These are phyloP conservation scores for Pycnomerus fuliginosus DNA, from an alignment of 2,888 invertebrate genomes.

Conservation along the genomic window DNA sequence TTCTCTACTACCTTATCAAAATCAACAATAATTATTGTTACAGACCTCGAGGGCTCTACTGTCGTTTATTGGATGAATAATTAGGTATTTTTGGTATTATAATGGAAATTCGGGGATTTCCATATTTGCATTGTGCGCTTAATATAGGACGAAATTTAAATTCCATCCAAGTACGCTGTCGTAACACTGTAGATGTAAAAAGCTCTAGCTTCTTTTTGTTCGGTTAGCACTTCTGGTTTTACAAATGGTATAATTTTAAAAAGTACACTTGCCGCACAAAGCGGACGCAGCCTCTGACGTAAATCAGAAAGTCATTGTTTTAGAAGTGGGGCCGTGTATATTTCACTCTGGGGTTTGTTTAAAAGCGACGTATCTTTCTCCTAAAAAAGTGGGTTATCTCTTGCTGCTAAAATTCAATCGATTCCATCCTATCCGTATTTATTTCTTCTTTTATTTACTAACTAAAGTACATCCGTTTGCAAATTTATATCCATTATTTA, in stretches of 20 bases:
- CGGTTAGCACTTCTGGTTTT: conserved; percentile 41
- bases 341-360: no score
- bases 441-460: conserved; percentile 24
- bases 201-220: conserved; percentile 34
- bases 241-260: conserved; percentile 45
- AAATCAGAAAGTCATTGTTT: conserved; percentile 45
- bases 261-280: conserved; percentile 40
- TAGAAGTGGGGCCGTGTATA: no score
- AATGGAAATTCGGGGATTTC: conserved; percentile 22
- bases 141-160: conserved; percentile 24
- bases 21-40: no score
- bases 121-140: conserved; percentile 24
- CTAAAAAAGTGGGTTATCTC: not conserved
- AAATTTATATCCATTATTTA: conserved; percentile 30
- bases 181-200: conserved; percentile 30
- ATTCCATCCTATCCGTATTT: conserved; percentile 25
- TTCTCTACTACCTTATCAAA: no score
- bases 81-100: conserved; percentile 19
- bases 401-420: conserved; percentile 23
- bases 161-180: conserved; percentile 30
- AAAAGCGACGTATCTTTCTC: not conserved
- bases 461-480: conserved; percentile 18
- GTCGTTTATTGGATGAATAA: conserved; percentile 15
- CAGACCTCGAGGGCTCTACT: no score
- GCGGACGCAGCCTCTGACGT: conserved; percentile 32